A percentile compares a stretch with the other conserved stretches of the same genome.
Evolutionary conservation across 2,113 vertebrate species (phyloP).

Genomic region (Etheostoma spectabile): DNA sequence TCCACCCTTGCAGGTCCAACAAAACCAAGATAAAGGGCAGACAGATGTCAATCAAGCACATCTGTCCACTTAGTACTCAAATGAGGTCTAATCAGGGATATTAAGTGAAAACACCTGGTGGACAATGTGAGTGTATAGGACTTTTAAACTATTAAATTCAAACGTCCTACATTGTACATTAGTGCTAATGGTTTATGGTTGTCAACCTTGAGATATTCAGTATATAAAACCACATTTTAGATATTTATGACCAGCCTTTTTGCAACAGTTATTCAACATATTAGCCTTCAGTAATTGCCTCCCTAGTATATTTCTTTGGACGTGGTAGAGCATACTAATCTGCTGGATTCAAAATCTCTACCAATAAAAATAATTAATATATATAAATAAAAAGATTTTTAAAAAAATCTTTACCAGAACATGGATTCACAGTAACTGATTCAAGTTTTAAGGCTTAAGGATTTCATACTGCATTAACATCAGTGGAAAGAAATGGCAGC

Average conservation of each 20-base stretch:
- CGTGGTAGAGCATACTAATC: not conserved
- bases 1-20: not conserved
- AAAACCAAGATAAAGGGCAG: not conserved
- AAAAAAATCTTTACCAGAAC: not conserved
- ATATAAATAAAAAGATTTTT: no score
- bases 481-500: not conserved
- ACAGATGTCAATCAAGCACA: slow-evolving; percentile 8
- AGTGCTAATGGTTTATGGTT: not conserved
- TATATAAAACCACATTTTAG: not conserved
- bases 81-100: not conserved
- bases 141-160: not conserved
- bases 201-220: not conserved
- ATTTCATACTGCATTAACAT: not conserved
- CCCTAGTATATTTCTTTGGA: not conserved
- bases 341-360: no score
- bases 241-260: not conserved
- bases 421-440: not conserved
- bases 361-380: no score
- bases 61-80: not conserved
- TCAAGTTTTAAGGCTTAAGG: not conserved
- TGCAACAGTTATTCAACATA: not conserved
- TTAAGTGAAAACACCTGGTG: not conserved
- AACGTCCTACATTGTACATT: not conserved
- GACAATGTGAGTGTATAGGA: not conserved
- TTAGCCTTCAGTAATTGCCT: not conserved